Percentiles rank a stretch among this genome's conserved stretches.
Evolutionary conservation across 2,797 vertebrate genomes (phyloP).

Genomic region (Phoxinus dragarum): DNA sequence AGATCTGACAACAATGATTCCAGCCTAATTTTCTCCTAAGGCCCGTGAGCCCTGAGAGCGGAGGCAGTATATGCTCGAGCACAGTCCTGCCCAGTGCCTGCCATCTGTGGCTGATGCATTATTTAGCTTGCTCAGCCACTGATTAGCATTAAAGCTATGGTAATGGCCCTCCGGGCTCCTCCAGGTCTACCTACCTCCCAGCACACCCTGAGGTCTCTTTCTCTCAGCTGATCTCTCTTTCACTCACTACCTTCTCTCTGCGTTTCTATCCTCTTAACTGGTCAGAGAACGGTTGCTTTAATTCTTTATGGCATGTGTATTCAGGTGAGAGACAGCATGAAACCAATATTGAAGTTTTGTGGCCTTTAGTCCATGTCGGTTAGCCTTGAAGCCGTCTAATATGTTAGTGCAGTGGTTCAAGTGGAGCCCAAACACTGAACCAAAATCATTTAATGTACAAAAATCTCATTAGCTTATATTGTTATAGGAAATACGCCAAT

Average conservation of each 20-base stretch:
- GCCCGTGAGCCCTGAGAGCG: conserved; percentile 22
- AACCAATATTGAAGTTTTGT: background rate
- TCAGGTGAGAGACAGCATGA: background rate
- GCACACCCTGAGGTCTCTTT: conserved; percentile 76
- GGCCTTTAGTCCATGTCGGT: background rate
- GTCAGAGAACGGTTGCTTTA: conserved; percentile 77
- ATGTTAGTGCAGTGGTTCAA: background rate
- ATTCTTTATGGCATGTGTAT: conserved; percentile 92
- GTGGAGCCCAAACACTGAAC: background rate
- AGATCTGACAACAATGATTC: conserved; percentile 32
- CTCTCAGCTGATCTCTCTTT: conserved; percentile 84
- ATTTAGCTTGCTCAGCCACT: conserved; percentile 86
- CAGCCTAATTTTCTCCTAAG: conserved; percentile 19
- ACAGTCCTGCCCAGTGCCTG: conserved; percentile 76
- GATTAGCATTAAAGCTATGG: conserved; percentile 90
- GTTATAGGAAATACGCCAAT: background rate
- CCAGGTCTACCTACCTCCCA: conserved; percentile 79
- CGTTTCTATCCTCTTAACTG: background rate
- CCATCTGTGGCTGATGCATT: conserved; percentile 90
- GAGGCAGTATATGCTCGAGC: conserved; percentile 1
- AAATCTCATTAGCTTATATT: background rate
- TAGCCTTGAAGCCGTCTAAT: background rate
- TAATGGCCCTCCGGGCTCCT: conserved; percentile 86
- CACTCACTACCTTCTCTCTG: conserved; percentile 60
- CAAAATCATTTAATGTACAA: background rate